Conservation (phyloP, 2,888 invertebrate genomes). For the Eristalis intricaria region DNA sequence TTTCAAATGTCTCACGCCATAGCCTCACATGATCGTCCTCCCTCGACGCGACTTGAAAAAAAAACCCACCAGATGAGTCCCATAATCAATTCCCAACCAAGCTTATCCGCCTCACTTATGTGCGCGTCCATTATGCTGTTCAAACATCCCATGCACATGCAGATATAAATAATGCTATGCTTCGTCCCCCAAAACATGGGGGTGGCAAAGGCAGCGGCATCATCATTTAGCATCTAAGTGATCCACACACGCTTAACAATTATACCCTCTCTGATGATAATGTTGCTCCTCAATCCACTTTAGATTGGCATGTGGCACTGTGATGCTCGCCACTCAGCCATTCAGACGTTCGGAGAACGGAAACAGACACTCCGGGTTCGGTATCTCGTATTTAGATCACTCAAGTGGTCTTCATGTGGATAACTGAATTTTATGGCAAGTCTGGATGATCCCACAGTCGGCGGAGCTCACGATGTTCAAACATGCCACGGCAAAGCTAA, state of each 20-base stretch:
- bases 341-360: not conserved
- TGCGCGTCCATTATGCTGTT: not conserved
- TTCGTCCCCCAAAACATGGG: not conserved
- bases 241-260: constrained; percentile 48
- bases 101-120: not conserved
- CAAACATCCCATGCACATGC: not conserved
- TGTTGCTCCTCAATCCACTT: constrained; percentile 47
- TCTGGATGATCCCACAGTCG: constrained; percentile 1
- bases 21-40: not conserved
- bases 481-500: constrained; percentile 36
- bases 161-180: not conserved
- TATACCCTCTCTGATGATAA: constrained; percentile 38
- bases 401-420: constrained; percentile 37
- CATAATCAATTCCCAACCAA: not conserved
- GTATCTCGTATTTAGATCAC: constrained; percentile 17
- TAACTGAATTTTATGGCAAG: constrained; percentile 12
- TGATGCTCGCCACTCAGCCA: constrained; percentile 36
- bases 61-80: not conserved
- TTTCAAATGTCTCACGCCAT: not conserved
- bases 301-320: constrained; percentile 43
- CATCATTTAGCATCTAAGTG: constrained; percentile 16
- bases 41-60: not conserved
- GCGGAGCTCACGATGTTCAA: not conserved
- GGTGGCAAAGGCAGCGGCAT: not conserved
- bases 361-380: constrained; percentile 7